A percentile compares a stretch with the other conserved stretches of the same genome.
Evolutionary conservation across 2,888 invertebrate species (phyloP).

Genomic region (Salticus scenicus): DNA sequence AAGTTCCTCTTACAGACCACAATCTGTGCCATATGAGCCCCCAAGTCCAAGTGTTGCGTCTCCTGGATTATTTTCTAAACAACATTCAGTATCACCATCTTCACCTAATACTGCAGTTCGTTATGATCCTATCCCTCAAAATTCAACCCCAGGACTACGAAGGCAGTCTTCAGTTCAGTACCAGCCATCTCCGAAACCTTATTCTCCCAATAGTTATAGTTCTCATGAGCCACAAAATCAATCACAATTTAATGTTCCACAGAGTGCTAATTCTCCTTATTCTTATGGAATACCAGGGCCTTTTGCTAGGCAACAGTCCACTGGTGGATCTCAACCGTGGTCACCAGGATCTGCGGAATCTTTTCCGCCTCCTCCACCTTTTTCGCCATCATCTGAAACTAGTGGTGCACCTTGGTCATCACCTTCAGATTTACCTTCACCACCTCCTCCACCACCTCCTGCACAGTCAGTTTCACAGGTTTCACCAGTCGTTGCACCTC

Average conservation of each 20-base stretch:
- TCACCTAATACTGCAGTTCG: slow-evolving; percentile 23
- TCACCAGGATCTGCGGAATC: slow-evolving; percentile 32
- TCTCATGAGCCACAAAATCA: background rate
- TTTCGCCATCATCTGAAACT: slow-evolving; percentile 46
- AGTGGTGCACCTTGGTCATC: slow-evolving; percentile 41
- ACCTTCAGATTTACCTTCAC: slow-evolving; percentile 39
- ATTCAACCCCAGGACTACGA: slow-evolving; percentile 39
- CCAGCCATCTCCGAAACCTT: slow-evolving; percentile 53
- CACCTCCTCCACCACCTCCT: slow-evolving; percentile 48
- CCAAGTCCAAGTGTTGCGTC: background rate
- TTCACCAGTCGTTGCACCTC: background rate
- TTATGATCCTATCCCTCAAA: slow-evolving; percentile 27
- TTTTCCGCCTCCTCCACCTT: slow-evolving; percentile 53
- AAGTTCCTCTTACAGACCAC: background rate
- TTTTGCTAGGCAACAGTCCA: slow-evolving; percentile 45
- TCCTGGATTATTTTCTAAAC: slow-evolving; percentile 44
- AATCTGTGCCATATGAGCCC: slow-evolving; percentile 10
- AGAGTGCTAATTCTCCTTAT: slow-evolving; percentile 26
- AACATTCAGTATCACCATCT: slow-evolving; percentile 39
- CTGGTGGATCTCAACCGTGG: slow-evolving; percentile 39
- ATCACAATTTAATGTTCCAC: slow-evolving; percentile 1
- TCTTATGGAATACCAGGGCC: slow-evolving; percentile 40
- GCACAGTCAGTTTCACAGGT: background rate
- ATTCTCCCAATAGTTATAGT: slow-evolving; percentile 24
- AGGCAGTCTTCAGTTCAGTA: slow-evolving; percentile 44